Evolutionary conservation across 2,888 invertebrate species (phyloP), one percentile per base, ranked within the genome.

Genomic region (Uloborus plumipes): DNA sequence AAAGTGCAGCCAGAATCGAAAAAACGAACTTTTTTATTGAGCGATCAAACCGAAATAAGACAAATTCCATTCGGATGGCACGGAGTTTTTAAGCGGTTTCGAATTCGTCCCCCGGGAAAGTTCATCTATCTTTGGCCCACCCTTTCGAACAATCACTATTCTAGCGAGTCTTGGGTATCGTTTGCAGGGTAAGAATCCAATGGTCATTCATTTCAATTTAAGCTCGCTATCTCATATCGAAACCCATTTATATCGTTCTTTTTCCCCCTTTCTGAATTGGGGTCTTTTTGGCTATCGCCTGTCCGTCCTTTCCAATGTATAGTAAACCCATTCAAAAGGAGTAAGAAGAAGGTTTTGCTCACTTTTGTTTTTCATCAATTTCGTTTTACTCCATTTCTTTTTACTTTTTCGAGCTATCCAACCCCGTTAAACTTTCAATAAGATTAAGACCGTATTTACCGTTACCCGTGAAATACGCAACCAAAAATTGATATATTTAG

Each of bases 51-150:
- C 58, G 76, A 71, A 65, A 65, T 64, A 78, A 78, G 77, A 78
- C 70, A 55, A 65, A 77, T 77, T 71, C 65, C 7, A 64, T 70
- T 71, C 77, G 70, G 26, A 78, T 71, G 71, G 70, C 22, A 64
- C 55, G 59, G 62, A 78, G 77, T 78, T 78, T 78, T 78, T 78
- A 78, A 78, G 65, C 77, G 77, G 77, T 65, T 16, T 78, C 77
- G 70, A 78, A 78, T 71, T 78, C 77, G 77, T 78, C 77, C 77
- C 77, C 15, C 6, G 71, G 31, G 70, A 15, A 26, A 64, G 51
- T 31, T 49, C 77, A 78, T 70, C 77, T 53, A 64, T 65, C 73
- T 74, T n/a, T 31, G 18, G 70, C 49, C 71, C 50, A n/a, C 50
- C 55, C 72, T 59, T 61, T 22, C 26, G n/a, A 14, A 16, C 39